phyloP scores from a whole-genome alignment of 2,113 vertebrate species.

The Galbula dea region DNA sequence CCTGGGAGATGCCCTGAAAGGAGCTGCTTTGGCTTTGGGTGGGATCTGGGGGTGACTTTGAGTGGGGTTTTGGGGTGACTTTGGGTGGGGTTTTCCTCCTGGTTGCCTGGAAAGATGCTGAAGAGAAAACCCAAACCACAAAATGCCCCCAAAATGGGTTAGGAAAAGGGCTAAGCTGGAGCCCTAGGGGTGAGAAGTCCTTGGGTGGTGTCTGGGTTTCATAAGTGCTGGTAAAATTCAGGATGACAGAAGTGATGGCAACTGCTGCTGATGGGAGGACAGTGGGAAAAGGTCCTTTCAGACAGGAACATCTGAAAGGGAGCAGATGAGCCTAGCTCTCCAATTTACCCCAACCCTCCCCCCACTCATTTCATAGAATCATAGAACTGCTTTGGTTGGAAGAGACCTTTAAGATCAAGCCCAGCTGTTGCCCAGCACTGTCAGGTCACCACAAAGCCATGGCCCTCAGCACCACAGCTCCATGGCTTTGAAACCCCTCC shows the following conservation, averaged over 20 bases:
- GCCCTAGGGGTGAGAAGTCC: neutral
- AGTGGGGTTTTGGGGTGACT: neutral
- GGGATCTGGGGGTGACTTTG: too few relatives aligned
- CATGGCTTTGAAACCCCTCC: too few relatives aligned
- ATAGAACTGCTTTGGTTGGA: too few relatives aligned
- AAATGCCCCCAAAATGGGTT: neutral
- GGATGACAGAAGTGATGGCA: neutral
- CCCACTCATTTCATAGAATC: too few relatives aligned
- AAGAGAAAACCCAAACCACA: neutral
- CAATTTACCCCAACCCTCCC: neutral
- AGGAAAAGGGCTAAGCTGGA: neutral
- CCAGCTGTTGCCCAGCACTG: too few relatives aligned
- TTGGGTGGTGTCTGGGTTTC: neutral
- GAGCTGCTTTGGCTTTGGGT: neutral
- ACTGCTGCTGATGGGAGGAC: neutral
- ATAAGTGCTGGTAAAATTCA: accelerated
- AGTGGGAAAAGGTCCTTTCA: neutral
- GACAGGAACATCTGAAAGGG: neutral
- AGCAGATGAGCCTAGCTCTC: neutral
- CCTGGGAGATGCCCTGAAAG: neutral
- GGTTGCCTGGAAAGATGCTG: neutral
- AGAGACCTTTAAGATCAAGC: too few relatives aligned
- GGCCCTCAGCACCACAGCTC: too few relatives aligned
- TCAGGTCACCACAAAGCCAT: too few relatives aligned
- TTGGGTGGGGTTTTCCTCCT: neutral